Evolutionary conservation across 1,140 invertebrate species (phyloP).

Genomic region (Melanaphis sacchari): DNA sequence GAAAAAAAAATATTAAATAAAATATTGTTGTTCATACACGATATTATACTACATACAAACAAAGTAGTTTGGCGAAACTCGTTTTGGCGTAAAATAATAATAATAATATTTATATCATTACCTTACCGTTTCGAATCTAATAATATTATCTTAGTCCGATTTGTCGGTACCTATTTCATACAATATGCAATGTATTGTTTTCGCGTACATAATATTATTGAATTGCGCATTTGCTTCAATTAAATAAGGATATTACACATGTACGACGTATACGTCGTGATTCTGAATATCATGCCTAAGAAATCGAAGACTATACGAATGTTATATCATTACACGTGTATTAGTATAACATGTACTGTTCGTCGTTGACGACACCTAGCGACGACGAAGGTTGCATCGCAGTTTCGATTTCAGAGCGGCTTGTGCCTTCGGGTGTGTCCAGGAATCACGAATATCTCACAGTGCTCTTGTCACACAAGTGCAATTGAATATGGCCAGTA

Average conservation of each 20-base stretch:
- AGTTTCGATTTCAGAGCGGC: conserved; percentile 43
- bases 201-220: not conserved
- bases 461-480: conserved; percentile 52
- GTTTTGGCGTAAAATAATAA: not conserved
- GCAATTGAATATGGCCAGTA: conserved; percentile 45
- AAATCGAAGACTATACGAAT: conserved; percentile 2
- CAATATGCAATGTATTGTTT: not conserved
- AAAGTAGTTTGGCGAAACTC: not conserved
- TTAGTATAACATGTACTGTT: not conserved
- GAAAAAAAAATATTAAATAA: not conserved
- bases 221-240: no score
- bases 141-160: not conserved
- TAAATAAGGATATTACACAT: not conserved
- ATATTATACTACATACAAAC: not conserved
- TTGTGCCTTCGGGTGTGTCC: conserved; percentile 50
- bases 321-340: conserved; percentile 9
- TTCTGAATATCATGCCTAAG: not conserved
- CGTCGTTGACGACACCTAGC: not conserved
- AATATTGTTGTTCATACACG: not conserved
- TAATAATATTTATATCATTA: not conserved
- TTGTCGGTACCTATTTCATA: not conserved
- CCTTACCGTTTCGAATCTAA: not conserved
- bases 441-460: conserved; percentile 50
- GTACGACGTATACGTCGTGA: not conserved
- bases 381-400: not conserved